Percentiles rank a stretch among this genome's conserved stretches.
These are phyloP conservation scores for Eupithecia pulchellata DNA, from an alignment of 2,888 invertebrate species.

Conservation along the genomic window DNA sequence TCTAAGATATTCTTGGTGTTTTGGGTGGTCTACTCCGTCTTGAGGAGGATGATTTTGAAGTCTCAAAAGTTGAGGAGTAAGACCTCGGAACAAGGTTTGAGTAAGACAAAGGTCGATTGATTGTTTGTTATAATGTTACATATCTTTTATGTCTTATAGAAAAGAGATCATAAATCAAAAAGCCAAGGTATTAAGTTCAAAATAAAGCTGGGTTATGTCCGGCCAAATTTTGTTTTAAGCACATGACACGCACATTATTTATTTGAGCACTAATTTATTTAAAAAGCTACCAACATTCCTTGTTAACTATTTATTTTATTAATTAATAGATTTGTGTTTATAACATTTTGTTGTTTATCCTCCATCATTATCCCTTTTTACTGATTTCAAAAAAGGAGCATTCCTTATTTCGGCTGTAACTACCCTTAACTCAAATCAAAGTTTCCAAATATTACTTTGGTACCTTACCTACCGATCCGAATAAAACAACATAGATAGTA, in stretches of 20 bases:
- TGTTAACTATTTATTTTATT: background rate
- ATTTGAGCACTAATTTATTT: slow-evolving; percentile 5
- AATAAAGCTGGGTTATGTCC: background rate
- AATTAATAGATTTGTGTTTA: background rate
- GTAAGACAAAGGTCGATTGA: slow-evolving; percentile 29
- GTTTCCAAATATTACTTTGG: no score
- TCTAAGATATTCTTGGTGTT: slow-evolving; percentile 74
- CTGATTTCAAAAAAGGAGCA: background rate
- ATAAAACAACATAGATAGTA: background rate
- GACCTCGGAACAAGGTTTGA: background rate
- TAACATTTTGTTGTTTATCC: background rate
- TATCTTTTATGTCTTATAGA: background rate
- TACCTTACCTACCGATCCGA: no score
- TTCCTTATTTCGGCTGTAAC: background rate
- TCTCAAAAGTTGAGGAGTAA: slow-evolving; percentile 43
- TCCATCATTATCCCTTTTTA: background rate
- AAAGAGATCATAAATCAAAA: background rate
- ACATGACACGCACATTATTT: background rate
- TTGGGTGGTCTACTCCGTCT: slow-evolving; percentile 73
- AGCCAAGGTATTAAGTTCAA: background rate
- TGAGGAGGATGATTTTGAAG: slow-evolving; percentile 67
- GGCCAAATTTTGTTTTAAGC: background rate
- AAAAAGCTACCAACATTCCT: background rate
- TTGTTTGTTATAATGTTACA: no score
- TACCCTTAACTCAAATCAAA: background rate